Evolutionary conservation across 2,888 invertebrate species (phyloP).

Genomic region (Cantharis lateralis): DNA sequence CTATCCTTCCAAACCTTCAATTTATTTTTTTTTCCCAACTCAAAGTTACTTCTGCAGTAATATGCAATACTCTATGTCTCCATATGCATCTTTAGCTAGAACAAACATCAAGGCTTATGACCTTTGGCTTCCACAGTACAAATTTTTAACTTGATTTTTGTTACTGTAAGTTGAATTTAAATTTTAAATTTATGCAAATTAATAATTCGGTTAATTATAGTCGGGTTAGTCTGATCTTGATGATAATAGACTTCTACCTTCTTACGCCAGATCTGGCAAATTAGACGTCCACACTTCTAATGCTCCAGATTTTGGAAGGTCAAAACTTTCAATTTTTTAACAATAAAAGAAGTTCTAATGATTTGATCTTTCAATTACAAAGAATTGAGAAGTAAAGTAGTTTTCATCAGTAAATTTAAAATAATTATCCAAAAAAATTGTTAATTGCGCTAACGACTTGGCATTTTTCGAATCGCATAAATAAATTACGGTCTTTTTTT

Average conservation of each 20-base stretch:
- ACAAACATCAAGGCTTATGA: not conserved
- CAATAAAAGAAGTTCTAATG: not conserved
- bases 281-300: not conserved
- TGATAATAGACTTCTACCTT: not conserved
- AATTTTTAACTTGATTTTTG: not conserved
- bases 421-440: not conserved
- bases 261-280: not conserved
- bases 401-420: not conserved
- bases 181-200: not conserved
- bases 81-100: too few species aligned
- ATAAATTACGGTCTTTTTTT: not conserved
- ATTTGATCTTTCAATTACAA: not conserved
- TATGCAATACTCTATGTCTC: too few species aligned
- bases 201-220: not conserved
- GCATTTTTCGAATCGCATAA: not conserved
- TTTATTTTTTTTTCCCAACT: too few species aligned
- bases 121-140: not conserved
- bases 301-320: not conserved
- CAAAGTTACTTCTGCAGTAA: too few species aligned
- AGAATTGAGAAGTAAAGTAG: not conserved
- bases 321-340: not conserved
- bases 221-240: not conserved
- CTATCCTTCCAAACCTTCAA: too few species aligned
- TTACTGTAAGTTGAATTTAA: not conserved
- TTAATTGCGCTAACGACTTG: not conserved